Evolutionary conservation across 2,888 invertebrate genomes (phyloP).

Genomic region (Balanococcus diminutus): DNA sequence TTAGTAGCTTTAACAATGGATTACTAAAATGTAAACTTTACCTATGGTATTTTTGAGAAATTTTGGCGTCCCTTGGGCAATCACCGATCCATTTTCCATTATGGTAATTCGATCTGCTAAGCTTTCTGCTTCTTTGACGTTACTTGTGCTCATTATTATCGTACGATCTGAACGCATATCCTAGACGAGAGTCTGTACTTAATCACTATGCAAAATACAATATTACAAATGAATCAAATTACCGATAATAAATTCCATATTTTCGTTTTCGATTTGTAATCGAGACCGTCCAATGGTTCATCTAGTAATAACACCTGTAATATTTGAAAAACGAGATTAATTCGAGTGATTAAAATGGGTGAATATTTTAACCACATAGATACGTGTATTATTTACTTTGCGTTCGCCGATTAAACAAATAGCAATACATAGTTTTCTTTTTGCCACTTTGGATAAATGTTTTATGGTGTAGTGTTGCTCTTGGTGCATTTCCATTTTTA

Average conservation of each 20-base stretch:
- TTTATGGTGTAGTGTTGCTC: background rate
- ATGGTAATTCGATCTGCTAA: background rate
- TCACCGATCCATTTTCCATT: background rate
- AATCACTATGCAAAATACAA: background rate
- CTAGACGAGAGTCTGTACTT: background rate
- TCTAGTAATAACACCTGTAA: background rate
- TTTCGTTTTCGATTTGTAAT: background rate
- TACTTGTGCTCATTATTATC: background rate
- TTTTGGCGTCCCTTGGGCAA: background rate
- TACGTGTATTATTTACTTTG: background rate
- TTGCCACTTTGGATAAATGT: background rate
- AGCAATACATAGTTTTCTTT: background rate
- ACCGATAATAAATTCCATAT: conserved; percentile 1
- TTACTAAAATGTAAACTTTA: background rate
- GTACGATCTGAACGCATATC: background rate
- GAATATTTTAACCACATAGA: background rate
- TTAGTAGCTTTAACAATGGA: background rate
- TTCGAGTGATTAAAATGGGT: background rate
- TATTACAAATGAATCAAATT: no score
- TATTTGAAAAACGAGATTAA: background rate
- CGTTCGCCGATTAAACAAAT: background rate
- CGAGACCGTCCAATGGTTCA: background rate
- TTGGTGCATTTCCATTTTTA: background rate
- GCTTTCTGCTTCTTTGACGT: background rate
- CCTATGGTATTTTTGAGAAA: background rate